These are phyloP conservation scores for Eledone cirrhosa DNA, from an alignment of 2,888 invertebrate genomes.

Conservation along the genomic window DNA sequence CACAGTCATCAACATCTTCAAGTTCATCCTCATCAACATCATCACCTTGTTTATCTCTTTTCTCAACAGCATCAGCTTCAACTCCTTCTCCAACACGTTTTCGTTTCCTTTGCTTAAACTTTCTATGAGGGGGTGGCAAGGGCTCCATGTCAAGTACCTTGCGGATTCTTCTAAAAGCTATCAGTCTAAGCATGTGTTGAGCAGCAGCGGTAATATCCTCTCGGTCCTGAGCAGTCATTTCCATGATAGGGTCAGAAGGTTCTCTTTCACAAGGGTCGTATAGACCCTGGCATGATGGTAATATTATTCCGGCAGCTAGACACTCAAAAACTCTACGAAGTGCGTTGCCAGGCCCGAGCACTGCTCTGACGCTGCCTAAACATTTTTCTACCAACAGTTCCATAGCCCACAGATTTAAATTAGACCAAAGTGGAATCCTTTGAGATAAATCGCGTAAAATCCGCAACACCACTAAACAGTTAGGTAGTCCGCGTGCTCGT, in stretches of 20 bases:
- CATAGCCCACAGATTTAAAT: constrained; percentile 9
- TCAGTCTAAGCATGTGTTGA: constrained; percentile 20
- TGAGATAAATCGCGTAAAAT: constrained; percentile 11
- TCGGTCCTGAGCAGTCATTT: constrained; percentile 3
- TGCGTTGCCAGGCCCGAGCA: constrained; percentile 8
- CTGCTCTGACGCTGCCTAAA: constrained; percentile 1
- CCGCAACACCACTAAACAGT: constrained; percentile 1
- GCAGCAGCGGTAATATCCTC: constrained; percentile 14
- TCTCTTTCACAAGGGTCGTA: constrained; percentile 24
- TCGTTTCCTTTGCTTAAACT: constrained; percentile 20
- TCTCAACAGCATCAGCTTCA: constrained; percentile 10
- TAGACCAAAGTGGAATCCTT: constrained; percentile 4
- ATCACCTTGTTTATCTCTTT: constrained; percentile 2
- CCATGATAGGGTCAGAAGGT: not conserved
- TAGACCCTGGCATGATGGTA: constrained; percentile 11
- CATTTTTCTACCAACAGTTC: constrained; percentile 21
- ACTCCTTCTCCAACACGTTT: not conserved
- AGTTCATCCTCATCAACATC: not conserved
- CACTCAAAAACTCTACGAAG: constrained; percentile 23
- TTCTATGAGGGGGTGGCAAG: constrained; percentile 1
- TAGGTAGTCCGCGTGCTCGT: constrained; percentile 7
- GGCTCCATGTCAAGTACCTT: constrained; percentile 11
- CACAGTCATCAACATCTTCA: not conserved
- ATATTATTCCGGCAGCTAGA: constrained; percentile 14
- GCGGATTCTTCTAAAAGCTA: constrained; percentile 22